Base-by-base conservation (phyloP, 2,113 vertebrate genomes). In the Peucedramus taeniatus region DNA sequence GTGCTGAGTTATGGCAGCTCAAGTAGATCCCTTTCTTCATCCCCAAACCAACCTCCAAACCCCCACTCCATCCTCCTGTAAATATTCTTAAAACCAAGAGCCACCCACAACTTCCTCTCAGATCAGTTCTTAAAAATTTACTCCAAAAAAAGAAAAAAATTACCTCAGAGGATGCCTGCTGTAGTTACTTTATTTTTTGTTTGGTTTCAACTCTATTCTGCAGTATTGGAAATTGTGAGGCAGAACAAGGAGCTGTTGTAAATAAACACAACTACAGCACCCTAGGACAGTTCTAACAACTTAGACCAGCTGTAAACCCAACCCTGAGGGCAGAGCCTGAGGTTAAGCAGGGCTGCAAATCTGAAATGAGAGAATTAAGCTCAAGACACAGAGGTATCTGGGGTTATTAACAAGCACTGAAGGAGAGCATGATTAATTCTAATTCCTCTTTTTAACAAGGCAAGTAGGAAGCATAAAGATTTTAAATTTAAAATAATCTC, bases 1-100 rank as follows among this genome's bases (percentile, higher is more conserved):
- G 91, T 85, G 90, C 83, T 89, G 92, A 97, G 92, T 59, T 96
- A 71, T 5, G 13, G 49, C 87, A 96, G 94, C 97, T 98, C 84
- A 97, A 98, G 95, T 89, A 94, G 68, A 39, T 80, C 6, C 63
- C 44, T 71, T 60, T 5, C 61, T 56, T 93, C 45, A 47, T 24
- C 45, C 40, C 33, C 42, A 51, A 75, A 59, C 10, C 81, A n/a
- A 35, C 59, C 13, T 74, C 37, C n/a, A 88, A 89, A 78, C 50
- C 11, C n/a, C 20, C 8, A 20, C 57, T n/a, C 26, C 30, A 33
- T 24, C 33, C 35, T 50, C 53, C 28, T 54, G 1, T 13, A 30
- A 24, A 40, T 10, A 35, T 47, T 47, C 30, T 77, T 45, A 56
- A 74, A 56, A 51, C 16, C 7, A 69, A 60, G 28, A 53, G 26